A percentile compares a stretch with the other conserved stretches of the same genome.
These are phyloP conservation scores for Drosophila athabasca DNA, from an alignment of 1,140 invertebrate genomes.

Conservation along the genomic window DNA sequence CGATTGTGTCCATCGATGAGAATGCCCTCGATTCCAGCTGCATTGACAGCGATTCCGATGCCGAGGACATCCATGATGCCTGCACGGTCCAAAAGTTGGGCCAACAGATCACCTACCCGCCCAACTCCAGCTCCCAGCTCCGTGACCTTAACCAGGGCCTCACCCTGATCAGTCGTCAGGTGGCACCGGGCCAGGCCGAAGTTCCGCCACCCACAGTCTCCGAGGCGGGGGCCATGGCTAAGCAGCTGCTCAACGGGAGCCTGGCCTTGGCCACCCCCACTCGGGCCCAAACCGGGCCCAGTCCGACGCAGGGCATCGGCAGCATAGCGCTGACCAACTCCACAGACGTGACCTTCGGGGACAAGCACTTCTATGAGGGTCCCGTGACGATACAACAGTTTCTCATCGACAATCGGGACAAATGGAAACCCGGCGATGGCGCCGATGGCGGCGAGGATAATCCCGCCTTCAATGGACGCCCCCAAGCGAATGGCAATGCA, in stretches of 20 bases:
- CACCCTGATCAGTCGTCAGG: constrained; percentile 59
- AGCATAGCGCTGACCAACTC: constrained; percentile 86
- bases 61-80: constrained; percentile 53
- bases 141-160: constrained; percentile 71
- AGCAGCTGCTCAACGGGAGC: constrained; percentile 62
- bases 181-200: constrained; percentile 35
- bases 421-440: constrained; percentile 67
- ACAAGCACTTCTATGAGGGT: constrained; percentile 87
- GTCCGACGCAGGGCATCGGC: constrained; percentile 74
- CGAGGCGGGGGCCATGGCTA: constrained; percentile 49
- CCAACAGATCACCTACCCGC: constrained; percentile 67
- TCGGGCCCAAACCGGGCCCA: constrained; percentile 31
- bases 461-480: constrained; percentile 53
- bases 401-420: constrained; percentile 83
- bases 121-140: constrained; percentile 55
- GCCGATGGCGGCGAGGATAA: constrained; percentile 57
- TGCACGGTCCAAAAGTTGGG: constrained; percentile 80
- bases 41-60: constrained; percentile 77
- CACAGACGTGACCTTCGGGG: constrained; percentile 87
- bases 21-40: constrained; percentile 78
- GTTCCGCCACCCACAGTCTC: constrained; percentile 3
- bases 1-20: constrained; percentile 78
- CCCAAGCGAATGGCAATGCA: constrained; percentile 41
- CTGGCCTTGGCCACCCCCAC: constrained; percentile 44
- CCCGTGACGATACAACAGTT: constrained; percentile 88